Evolutionary conservation across 2,888 invertebrate species (phyloP).

Genomic region (Noctua janthina): DNA sequence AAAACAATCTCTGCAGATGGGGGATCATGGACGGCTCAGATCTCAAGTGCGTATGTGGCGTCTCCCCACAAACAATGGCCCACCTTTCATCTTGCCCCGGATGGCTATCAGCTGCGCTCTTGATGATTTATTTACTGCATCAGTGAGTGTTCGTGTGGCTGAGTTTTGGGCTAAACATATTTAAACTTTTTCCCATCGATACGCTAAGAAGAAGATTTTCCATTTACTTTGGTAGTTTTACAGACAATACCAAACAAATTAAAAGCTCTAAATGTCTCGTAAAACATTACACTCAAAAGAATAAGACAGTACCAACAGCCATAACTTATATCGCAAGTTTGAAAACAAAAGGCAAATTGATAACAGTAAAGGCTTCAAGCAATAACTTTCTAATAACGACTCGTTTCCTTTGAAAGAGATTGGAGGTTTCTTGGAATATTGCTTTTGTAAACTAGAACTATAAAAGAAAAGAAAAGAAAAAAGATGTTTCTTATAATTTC

Average conservation of each 20-base stretch:
- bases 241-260: background rate
- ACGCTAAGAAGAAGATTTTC: no score
- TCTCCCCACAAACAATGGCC: no score
- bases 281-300: background rate
- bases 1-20: no score
- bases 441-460: background rate
- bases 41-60: no score
- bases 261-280: background rate
- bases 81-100: no score
- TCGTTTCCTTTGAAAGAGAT: background rate
- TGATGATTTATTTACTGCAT: no score
- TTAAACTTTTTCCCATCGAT: no score
- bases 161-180: no score
- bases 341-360: slow-evolving; percentile 7
- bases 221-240: background rate
- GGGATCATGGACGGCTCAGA: no score
- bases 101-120: no score
- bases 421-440: slow-evolving; percentile 23
- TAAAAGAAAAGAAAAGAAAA: background rate
- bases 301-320: background rate
- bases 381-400: background rate
- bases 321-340: background rate
- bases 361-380: background rate
- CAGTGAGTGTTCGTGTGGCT: no score
- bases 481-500: background rate